phyloP scores from a whole-genome alignment of 2,113 vertebrate genomes.

The Anoplopoma fimbria region DNA sequence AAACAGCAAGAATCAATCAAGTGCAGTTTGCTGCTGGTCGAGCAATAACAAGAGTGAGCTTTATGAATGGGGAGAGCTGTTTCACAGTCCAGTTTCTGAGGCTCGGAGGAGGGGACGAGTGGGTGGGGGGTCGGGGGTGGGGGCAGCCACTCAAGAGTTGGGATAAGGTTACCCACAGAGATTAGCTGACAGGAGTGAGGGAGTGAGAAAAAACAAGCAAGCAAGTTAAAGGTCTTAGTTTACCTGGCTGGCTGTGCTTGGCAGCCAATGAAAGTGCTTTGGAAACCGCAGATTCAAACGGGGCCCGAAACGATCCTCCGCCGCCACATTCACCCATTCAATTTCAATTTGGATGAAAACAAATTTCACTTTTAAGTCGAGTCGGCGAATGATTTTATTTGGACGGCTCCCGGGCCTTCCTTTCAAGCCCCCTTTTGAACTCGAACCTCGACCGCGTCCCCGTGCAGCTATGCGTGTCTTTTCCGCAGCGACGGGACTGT shows the following conservation, averaged over 20 bases:
- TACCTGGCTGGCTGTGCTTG: slow-evolving; percentile 67
- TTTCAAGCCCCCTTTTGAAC: slow-evolving; percentile 66
- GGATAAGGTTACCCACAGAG: slow-evolving; percentile 81
- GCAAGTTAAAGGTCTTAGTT: slow-evolving; percentile 77
- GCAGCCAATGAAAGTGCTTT: slow-evolving; percentile 64
- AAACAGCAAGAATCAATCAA: slow-evolving; percentile 46
- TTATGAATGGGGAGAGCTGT: slow-evolving; percentile 69
- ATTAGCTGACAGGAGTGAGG: slow-evolving; percentile 78
- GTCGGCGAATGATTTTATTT: slow-evolving; percentile 45
- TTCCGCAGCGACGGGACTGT: slow-evolving; percentile 68
- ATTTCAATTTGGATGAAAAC: slow-evolving; percentile 34
- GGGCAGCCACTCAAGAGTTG: slow-evolving; percentile 58
- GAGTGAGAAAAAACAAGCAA: slow-evolving; percentile 77
- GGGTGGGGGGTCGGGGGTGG: background rate
- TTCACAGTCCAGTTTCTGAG: slow-evolving; percentile 63
- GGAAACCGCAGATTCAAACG: slow-evolving; percentile 44
- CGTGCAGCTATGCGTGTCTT: slow-evolving; percentile 68
- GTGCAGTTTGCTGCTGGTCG: slow-evolving; percentile 28
- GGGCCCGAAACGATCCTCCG: slow-evolving; percentile 23
- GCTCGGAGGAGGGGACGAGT: background rate
- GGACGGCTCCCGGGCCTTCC: slow-evolving; percentile 18
- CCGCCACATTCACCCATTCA: slow-evolving; percentile 12
- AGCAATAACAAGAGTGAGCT: slow-evolving; percentile 58
- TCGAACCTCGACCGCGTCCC: slow-evolving; percentile 42
- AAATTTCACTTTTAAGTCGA: slow-evolving; percentile 17